Base-by-base conservation (phyloP, 1,140 invertebrate genomes). In the Camponotus floridanus region DNA sequence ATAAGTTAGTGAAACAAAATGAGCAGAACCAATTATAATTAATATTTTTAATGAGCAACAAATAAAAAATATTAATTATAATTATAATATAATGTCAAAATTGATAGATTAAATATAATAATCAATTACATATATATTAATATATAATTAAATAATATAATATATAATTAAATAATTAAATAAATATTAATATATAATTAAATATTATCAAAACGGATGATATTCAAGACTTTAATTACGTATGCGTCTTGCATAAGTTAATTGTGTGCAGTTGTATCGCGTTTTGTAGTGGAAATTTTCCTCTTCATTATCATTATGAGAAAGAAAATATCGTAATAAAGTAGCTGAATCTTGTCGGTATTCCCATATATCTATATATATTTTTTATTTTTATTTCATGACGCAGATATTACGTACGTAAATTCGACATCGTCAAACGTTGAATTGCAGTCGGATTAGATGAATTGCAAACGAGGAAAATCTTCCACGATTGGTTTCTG, bases 361-460 rank as follows among this genome's bases (percentile, higher is more conserved):
- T 36, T n/a, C 5, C 31, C 13, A 48, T 70, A 26, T 68, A 45
- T 26, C 13, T 45, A 13, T 9, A 13, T 48, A 31, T 3, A 8
- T 5, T 2, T 21, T 4, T 26, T 42, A 13, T 55, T 48, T 67
- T 39, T 59, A 26, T 67, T 64, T 51, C 26, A 9, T 33, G 45
- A 39, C 62, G 26, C 6, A 36, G 18, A 73, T 71, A 31, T 71
- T 45, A 81, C 26, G 51, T 26, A 59, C 13, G 6, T 71, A 81
- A 57, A 26, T 81, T 73, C 4, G 67, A 18, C 59, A 45, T 71
- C 78, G 51, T 51, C 45, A 59, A 45, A 51, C 39, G 26, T 81
- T 39, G 26, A 42, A 51, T 45, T 31, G 11, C 62, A 68, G 33
- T 70, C 64, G 13, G 64, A 42, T 21, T 45, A 57, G n/a, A 70